Evolutionary conservation across 2,113 vertebrate species (phyloP), one percentile per base, ranked within the genome.

Genomic region (Vidua macroura): DNA sequence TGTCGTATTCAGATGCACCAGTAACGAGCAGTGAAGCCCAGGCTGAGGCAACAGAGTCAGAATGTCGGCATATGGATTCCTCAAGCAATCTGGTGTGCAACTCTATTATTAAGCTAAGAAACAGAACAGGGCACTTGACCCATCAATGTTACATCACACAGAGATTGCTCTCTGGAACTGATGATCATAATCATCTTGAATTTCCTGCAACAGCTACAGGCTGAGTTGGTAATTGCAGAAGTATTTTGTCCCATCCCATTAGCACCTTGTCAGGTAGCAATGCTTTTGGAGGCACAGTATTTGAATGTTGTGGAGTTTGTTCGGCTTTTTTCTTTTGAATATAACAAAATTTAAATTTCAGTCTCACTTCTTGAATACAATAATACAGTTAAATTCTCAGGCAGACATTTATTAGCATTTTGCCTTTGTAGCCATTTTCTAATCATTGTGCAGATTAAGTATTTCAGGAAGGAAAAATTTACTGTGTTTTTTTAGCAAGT

Each of bases 401-500:
- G 56, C 73, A 86, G 52, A 24, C 13, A 52, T 90, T 68, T 93
- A 92, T 92, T 92, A 96, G 20, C 69, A 81, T 88, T 95, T 97
- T 96, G 59, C 41, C 49, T 92, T 95, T 92, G 70, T 92, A 95
- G 49, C 53, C 83, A 58, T 90, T 95, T 96, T 88, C 83, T 93
- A 95, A 93, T 93, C 73, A 64, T 97, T 84, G 88, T 90, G 83
- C 44, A 84, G 88, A 86, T 96, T 75, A 96, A 94, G 80, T 96
- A 84, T 92, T 94, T 95, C 76, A 92, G 86, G 83, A 94, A 82
- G 69, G 66, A 95, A 92, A 94, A 96, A 94, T 88, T 96, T 94
- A 64, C 90, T 84, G 86, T 94, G 92, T 90, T 69, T 96, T 96
- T 95, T 97, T 86, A 93, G 88, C 77, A 96, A 96, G 92, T 88